Base-by-base conservation (phyloP, 2,797 vertebrate genomes). In the Neoniphon sammara region DNA sequence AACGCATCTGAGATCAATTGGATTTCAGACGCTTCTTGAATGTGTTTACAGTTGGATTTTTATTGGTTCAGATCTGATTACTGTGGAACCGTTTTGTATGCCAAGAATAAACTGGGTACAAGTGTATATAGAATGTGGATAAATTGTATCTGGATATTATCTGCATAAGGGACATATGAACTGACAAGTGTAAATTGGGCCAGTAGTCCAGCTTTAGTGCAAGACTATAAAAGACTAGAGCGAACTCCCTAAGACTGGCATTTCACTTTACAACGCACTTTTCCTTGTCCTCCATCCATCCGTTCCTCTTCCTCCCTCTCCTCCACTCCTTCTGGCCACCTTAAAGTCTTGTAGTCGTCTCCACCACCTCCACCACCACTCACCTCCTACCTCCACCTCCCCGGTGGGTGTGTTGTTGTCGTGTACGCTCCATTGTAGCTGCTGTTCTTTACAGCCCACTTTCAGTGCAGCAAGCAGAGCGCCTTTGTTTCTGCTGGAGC, bases 401-500 rank as follows among this genome's bases (percentile, higher is more conserved):
- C 65, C 10, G 4, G 9, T 61, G 66, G 73, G 54, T 60, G 62
- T 73, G 74, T 68, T 70, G 64, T 69, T 77, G 73, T 71, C 46
- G 1, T 80, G 81, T 83, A 56, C 44, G 5, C 70, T 79, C 56
- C 50, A 74, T 81, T 80, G 75, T 85, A 77, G 78, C 75, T 52
- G 55, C 70, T 67, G 68, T 78, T 83, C 81, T 85, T 85, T 85
- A 83, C 71, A 72, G 86, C 73, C 82, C 67, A 69, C 80, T 85
- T 86, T 67, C 78, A 80, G 30, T 36, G 47, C 83, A 72, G 75
- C 68, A 47, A 79, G 82, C 79, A 66, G 69, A 56, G 58, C 70
- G 65, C 69, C 77, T 88, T 88, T 86, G 86, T 87, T 90, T 89
- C 85, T 88, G 72, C 70, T 18, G 6, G 68, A 87, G 76, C 71